Conservation (phyloP, 2,113 vertebrate species). For the Nanorana parkeri region DNA sequence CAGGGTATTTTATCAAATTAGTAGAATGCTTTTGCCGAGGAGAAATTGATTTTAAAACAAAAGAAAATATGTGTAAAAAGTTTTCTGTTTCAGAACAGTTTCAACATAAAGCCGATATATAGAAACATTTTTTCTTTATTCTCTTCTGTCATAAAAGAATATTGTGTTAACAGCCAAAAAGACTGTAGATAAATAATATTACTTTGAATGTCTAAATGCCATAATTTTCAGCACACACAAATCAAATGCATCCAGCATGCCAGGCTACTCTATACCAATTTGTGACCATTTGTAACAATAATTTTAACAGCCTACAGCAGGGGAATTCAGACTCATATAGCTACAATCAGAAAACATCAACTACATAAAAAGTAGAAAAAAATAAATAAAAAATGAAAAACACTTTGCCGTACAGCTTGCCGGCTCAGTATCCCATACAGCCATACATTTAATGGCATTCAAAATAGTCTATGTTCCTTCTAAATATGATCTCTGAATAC, state of each 20-base stretch:
- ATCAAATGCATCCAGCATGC: slow-evolving; percentile 33
- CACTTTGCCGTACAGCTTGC: slow-evolving; percentile 1
- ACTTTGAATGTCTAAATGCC: slow-evolving; percentile 1
- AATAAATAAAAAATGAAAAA: background rate
- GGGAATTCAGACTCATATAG: slow-evolving; percentile 19
- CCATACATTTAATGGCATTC: background rate
- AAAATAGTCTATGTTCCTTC: background rate
- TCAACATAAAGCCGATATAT: too few relatives aligned
- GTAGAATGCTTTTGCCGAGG: too few relatives aligned
- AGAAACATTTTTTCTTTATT: background rate
- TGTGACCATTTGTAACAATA: slow-evolving; percentile 41
- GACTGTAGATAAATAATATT: slow-evolving; percentile 7
- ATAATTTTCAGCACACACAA: slow-evolving; percentile 3
- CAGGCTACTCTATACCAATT: slow-evolving; percentile 18
- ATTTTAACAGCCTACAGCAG: slow-evolving; percentile 31
- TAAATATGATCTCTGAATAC: background rate
- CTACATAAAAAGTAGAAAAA: slow-evolving; percentile 15
- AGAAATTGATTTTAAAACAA: too few relatives aligned
- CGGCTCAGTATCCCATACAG: background rate
- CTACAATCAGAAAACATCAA: slow-evolving; percentile 20
- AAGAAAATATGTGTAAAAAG: too few relatives aligned
- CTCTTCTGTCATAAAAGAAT: background rate
- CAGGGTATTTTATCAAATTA: too few relatives aligned
- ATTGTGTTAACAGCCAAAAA: background rate
- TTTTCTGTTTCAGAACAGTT: too few relatives aligned